Evolutionary conservation across 2,113 vertebrate species (phyloP).

Genomic region (Globicephala melas): DNA sequence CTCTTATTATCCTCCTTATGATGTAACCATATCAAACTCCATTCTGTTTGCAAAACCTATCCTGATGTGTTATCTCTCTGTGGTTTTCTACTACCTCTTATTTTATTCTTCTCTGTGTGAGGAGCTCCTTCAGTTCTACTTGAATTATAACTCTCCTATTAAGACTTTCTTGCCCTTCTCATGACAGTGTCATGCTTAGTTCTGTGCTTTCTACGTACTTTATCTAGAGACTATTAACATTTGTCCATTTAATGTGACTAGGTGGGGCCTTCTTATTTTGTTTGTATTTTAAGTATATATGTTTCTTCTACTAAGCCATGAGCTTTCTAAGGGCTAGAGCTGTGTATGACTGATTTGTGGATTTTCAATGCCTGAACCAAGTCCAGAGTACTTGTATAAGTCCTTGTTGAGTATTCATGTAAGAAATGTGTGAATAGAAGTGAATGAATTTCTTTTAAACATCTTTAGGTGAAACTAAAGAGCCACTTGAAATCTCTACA

Average conservation of each 20-base stretch:
- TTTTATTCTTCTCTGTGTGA: not conserved
- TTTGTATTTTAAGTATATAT: not conserved
- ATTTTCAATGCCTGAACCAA: not conserved
- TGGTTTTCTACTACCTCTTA: not conserved
- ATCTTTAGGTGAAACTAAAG: slow-evolving; percentile 70
- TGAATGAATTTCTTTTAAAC: slow-evolving; percentile 49
- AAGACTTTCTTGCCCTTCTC: not conserved
- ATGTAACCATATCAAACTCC: not conserved
- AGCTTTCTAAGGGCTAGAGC: not conserved
- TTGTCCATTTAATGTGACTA: not conserved
- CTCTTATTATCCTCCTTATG: not conserved
- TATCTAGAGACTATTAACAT: not conserved
- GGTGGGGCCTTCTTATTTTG: not conserved
- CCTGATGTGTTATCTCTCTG: not conserved
- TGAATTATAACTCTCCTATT: not conserved
- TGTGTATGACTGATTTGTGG: not conserved
- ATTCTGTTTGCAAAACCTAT: not conserved
- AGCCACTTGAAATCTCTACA: not conserved
- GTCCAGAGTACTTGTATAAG: not conserved
- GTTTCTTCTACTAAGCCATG: not conserved
- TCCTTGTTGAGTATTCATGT: not conserved
- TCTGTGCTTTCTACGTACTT: not conserved
- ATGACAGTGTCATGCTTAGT: not conserved
- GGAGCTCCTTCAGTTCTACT: not conserved
- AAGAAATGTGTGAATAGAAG: not conserved